Conservation (phyloP, 2,113 vertebrate genomes). For the Hippoglossus stenolepis region DNA sequence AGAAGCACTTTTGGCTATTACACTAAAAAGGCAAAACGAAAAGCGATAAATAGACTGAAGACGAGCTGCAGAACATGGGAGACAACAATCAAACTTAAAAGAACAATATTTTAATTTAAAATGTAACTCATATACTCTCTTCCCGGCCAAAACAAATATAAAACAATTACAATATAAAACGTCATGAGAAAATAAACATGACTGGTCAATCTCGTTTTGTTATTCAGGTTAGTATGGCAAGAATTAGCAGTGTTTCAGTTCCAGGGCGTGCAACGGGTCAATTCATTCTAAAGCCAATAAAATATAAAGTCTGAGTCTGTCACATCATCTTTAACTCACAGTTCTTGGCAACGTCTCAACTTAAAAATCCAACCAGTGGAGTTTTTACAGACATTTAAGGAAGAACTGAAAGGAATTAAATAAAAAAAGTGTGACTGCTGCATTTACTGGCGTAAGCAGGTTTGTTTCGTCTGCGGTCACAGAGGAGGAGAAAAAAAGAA, state of each 20-base stretch:
- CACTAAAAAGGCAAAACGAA: conserved; percentile 51
- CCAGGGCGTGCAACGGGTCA: conserved; percentile 23
- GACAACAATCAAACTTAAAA: conserved; percentile 16
- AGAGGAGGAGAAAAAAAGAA: not conserved
- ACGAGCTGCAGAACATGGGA: conserved; percentile 4
- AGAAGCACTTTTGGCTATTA: conserved; percentile 67
- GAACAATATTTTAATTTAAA: conserved; percentile 30
- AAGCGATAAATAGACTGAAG: conserved; percentile 32
- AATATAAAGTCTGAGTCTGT: not conserved
- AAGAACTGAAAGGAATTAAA: conserved; percentile 11
- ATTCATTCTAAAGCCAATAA: conserved; percentile 7
- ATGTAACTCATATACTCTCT: conserved; percentile 18
- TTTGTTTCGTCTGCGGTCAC: conserved; percentile 44
- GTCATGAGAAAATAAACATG: not conserved
- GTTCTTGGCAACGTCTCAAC: conserved; percentile 30
- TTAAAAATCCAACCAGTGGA: conserved; percentile 46
- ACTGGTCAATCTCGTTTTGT: conserved; percentile 12
- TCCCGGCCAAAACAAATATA: conserved; percentile 1
- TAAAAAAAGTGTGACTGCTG: not conserved
- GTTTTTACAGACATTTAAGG: conserved; percentile 23
- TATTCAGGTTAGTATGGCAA: conserved; percentile 37
- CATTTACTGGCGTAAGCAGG: conserved; percentile 7
- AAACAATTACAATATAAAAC: conserved; percentile 27
- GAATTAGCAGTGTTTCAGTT: conserved; percentile 24
- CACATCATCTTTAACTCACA: conserved; percentile 5